Evolutionary conservation across 2,797 vertebrate species (phyloP).

Genomic region (Phyllotis vaccarum): DNA sequence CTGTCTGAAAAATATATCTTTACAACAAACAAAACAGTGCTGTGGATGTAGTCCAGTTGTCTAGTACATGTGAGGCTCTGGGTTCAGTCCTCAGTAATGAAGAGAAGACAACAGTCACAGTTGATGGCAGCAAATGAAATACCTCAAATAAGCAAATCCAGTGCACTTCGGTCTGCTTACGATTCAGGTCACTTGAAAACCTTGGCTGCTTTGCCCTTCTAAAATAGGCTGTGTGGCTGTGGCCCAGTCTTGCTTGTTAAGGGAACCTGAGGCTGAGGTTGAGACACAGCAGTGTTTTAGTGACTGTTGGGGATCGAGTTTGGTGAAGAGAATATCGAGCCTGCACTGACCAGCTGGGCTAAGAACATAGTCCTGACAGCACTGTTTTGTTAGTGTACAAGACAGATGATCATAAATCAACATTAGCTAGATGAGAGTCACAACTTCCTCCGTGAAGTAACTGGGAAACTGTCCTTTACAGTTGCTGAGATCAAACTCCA

Average conservation of each 20-base stretch:
- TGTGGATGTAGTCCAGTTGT: not conserved
- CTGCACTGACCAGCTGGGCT: not conserved
- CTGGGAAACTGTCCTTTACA: not conserved
- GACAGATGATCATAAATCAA: not conserved
- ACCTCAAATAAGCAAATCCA: not conserved
- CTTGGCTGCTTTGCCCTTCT: not conserved
- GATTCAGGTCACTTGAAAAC: not conserved
- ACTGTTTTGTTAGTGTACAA: not conserved
- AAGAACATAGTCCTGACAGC: not conserved
- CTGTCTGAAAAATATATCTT: not conserved
- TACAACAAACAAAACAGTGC: not conserved
- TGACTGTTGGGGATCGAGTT: not conserved
- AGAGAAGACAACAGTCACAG: not conserved
- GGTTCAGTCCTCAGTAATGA: not conserved
- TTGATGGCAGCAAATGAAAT: not conserved
- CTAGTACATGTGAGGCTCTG: not conserved
- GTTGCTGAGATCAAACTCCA: not conserved
- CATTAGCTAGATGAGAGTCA: not conserved
- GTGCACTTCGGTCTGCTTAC: constrained; percentile 7
- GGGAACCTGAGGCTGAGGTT: not conserved
- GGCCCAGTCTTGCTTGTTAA: not conserved
- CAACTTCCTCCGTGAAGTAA: not conserved
- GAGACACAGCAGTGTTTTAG: not conserved
- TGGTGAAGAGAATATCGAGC: not conserved
- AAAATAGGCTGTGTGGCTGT: not conserved